Conservation (phyloP, 1,140 invertebrate species). For the Lysiphlebus fabarum region DNA sequence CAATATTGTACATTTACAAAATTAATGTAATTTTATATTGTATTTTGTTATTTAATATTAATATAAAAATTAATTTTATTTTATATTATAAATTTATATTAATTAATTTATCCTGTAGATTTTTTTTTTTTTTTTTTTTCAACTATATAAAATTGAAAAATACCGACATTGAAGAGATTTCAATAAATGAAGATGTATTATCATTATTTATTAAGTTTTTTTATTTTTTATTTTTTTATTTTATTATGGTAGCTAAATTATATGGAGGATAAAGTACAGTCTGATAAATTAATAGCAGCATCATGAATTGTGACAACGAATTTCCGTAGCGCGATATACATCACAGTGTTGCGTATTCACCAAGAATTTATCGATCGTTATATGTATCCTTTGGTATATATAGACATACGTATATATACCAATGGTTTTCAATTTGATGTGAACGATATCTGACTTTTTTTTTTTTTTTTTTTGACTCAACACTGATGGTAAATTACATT, state of each 20-base stretch:
- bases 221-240: too few relatives aligned
- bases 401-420: constrained; percentile 9
- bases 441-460: constrained; percentile 5
- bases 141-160: too few relatives aligned
- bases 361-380: constrained; percentile 25
- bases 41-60: too few relatives aligned
- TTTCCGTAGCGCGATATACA: constrained; percentile 21
- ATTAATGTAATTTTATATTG: too few relatives aligned
- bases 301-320: constrained; percentile 10
- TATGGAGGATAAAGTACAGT: neutral
- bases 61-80: too few relatives aligned
- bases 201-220: too few relatives aligned
- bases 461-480: constrained; percentile 6
- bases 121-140: too few relatives aligned
- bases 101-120: too few relatives aligned
- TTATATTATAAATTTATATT: too few relatives aligned
- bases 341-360: constrained; percentile 17
- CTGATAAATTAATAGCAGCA: constrained; percentile 9
- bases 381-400: constrained; percentile 11
- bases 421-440: constrained; percentile 18
- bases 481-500: constrained; percentile 15
- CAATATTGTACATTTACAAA: too few relatives aligned
- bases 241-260: neutral
- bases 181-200: too few relatives aligned
- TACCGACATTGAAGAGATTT: too few relatives aligned